Evolutionary conservation across 2,113 vertebrate species (phyloP).

Genomic region (Alligator sinensis): DNA sequence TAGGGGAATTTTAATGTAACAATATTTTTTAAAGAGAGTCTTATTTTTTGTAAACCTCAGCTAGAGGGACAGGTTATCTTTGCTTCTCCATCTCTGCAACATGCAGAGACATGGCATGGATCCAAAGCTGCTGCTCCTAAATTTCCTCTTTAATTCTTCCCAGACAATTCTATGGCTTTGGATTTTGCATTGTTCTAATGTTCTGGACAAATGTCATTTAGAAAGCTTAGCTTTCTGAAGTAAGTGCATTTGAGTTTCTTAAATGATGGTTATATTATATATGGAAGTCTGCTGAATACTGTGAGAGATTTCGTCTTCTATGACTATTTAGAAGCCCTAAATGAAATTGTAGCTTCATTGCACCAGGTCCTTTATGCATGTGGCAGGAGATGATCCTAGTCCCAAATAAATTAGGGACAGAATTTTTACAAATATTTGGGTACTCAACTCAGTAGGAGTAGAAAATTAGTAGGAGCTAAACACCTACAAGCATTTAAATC

Average conservation of each 20-base stretch:
- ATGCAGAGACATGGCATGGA: conserved; percentile 2
- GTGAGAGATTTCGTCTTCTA: neutral
- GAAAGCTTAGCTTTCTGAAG: neutral
- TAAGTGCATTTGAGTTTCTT: neutral
- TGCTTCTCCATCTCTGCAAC: conserved; percentile 23
- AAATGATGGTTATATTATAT: accelerated
- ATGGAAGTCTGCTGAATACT: neutral
- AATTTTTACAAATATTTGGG: neutral
- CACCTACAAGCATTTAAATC: neutral
- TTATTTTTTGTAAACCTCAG: conserved; percentile 30
- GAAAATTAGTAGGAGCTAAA: neutral
- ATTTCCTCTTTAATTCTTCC: neutral
- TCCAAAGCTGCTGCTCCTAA: conserved; percentile 11
- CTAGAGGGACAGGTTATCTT: conserved; percentile 14
- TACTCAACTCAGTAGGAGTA: no score
- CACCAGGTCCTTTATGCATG: neutral
- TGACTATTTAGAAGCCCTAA: neutral
- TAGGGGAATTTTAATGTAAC: conserved; percentile 39
- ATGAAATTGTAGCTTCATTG: neutral
- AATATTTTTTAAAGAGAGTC: neutral
- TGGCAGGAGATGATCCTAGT: neutral
- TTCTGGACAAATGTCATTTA: neutral
- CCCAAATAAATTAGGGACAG: neutral
- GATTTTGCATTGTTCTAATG: conserved; percentile 30
- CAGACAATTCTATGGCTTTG: neutral